Base-by-base conservation (phyloP, 1,140 invertebrate species). In the Leptopilina boulardi region DNA sequence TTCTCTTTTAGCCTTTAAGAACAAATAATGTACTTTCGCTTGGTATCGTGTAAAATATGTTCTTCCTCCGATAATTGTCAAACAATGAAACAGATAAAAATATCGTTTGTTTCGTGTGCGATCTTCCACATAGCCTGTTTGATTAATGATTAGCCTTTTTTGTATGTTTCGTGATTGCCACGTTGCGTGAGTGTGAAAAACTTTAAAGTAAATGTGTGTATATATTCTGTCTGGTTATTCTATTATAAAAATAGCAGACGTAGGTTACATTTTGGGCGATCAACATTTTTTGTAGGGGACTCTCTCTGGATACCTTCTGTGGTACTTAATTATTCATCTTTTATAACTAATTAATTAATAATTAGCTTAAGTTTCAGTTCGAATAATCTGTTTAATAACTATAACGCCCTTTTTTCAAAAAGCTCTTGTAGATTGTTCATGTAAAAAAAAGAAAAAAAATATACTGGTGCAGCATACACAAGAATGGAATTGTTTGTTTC, bases 11-110 rank as follows among this genome's bases (percentile, higher is more conserved):
- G 18, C 44, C 44, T 66, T n/a, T 26, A 30, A 66, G 56, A 30
- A 66, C 13, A 59, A 34, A 71, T 71, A 79, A 75, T 77, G 41
- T 73, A 79, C 72, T 83, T 83, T 83, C 75, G 76, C 76, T 54
- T 34, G 59, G 34, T 18, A 8, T 2, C 4, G 59, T 8, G 23
- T 3, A 34, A 66, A 38, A 66, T 66, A n/a, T n/a, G 8, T 54
- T 54, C 26, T 59, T 23, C 23, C 56, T 11, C 10, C 18, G 26
- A 5, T 66, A 30, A 30, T 66, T 41, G 71, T 70, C 73, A 59
- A 30, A 59, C 51, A 26, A 11, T 47, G 13, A 47, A 54, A 44
- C 70, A 54, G n/a, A 23, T 54, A 70, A 76, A 80, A 77, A 74
- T 54, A 70, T 76, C 77, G 80, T 76, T 73, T 54, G 38, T 26